Percentiles rank a stretch among this genome's conserved stretches.
These are phyloP conservation scores for Holacanthus passer DNA, from an alignment of 2,113 vertebrate genomes.

Conservation along the genomic window DNA sequence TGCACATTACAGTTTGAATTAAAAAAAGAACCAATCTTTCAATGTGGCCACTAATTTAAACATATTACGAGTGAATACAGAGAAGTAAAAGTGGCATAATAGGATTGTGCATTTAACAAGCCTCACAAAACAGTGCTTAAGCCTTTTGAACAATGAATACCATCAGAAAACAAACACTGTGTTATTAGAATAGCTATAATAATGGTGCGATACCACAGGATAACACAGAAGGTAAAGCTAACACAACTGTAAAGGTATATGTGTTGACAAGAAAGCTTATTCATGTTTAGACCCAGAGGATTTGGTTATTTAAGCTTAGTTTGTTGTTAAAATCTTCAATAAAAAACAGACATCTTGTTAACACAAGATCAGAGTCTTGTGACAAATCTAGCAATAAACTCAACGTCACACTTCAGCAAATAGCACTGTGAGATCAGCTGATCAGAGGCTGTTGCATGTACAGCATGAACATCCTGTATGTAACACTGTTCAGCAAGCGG, in stretches of 20 bases:
- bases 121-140: slow-evolving; percentile 30
- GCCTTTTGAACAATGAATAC: slow-evolving; percentile 17
- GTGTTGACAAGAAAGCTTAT: slow-evolving; percentile 19
- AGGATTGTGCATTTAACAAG: slow-evolving; percentile 39
- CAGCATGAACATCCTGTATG: slow-evolving; percentile 24
- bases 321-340: slow-evolving; percentile 20
- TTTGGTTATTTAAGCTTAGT: slow-evolving; percentile 1
- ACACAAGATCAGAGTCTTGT: slow-evolving; percentile 20
- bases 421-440: background rate
- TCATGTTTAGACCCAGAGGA: slow-evolving; percentile 12
- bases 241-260: background rate
- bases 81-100: slow-evolving; percentile 25
- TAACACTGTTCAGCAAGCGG: slow-evolving; percentile 6
- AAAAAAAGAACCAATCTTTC: background rate
- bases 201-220: slow-evolving; percentile 9
- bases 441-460: slow-evolving; percentile 20
- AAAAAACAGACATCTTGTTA: background rate
- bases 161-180: background rate
- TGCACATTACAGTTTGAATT: slow-evolving; percentile 15
- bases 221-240: slow-evolving; percentile 23
- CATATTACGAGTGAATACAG: slow-evolving; percentile 10
- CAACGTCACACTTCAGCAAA: background rate
- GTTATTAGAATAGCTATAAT: slow-evolving; percentile 21
- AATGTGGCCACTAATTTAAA: background rate
- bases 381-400: slow-evolving; percentile 25